phyloP scores from a whole-genome alignment of 2,888 invertebrate genomes.

The Neocrepidodera transversa region DNA sequence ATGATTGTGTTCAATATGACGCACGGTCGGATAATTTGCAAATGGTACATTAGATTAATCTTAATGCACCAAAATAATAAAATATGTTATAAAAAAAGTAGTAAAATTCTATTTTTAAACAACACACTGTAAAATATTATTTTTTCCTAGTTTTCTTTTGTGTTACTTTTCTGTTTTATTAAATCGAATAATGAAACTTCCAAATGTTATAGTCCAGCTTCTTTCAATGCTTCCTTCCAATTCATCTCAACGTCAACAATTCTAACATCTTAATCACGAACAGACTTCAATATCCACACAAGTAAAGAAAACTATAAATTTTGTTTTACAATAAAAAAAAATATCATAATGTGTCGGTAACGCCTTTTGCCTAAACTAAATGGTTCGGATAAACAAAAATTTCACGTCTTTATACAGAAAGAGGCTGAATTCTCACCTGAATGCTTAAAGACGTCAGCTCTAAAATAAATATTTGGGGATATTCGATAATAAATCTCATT shows the following conservation, averaged over 20 bases:
- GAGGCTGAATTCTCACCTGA: constrained; percentile 45
- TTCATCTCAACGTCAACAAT: background rate
- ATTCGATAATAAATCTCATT: constrained; percentile 54
- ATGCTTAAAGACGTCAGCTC: constrained; percentile 49
- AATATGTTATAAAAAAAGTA: too few species aligned
- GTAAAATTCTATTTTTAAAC: too few species aligned
- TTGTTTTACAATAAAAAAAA: constrained; percentile 28
- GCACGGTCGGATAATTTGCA: too few species aligned
- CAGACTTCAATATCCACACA: constrained; percentile 12
- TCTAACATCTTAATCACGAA: constrained; percentile 23
- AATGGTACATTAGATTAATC: too few species aligned
- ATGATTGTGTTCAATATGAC: too few species aligned
- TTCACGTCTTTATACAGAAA: constrained; percentile 44
- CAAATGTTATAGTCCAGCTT: background rate
- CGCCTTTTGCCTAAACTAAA: constrained; percentile 40
- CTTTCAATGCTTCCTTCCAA: background rate
- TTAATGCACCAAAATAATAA: too few species aligned
- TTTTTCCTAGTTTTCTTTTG: too few species aligned
- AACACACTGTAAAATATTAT: too few species aligned
- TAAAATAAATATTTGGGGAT: constrained; percentile 54
- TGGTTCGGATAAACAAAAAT: constrained; percentile 43
- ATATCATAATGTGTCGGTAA: constrained; percentile 40
- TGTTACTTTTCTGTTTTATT: too few species aligned
- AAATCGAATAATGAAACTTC: too few species aligned
- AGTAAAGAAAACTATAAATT: constrained; percentile 21